Conservation (phyloP, 2,888 invertebrate species). For the Caenorhabditis sp. region DNA sequence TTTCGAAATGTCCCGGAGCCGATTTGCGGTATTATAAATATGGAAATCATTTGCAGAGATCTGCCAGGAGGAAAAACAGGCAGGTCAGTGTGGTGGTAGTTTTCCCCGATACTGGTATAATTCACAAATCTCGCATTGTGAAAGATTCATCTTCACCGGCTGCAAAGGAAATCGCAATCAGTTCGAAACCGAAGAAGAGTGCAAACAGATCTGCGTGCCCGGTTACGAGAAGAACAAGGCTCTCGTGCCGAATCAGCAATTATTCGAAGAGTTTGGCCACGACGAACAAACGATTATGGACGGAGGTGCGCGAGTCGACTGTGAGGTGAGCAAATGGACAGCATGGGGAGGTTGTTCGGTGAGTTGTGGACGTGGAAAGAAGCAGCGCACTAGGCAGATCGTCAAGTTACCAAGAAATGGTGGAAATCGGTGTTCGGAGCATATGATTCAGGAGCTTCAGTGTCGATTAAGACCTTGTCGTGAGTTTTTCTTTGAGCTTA, state of each 20-base stretch:
- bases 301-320: slow-evolving; percentile 71
- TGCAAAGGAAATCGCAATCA: slow-evolving; percentile 77
- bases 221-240: slow-evolving; percentile 65
- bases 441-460: slow-evolving; percentile 65
- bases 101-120: slow-evolving; percentile 90
- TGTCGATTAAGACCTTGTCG: slow-evolving; percentile 69
- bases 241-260: slow-evolving; percentile 66
- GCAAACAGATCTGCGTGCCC: slow-evolving; percentile 71
- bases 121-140: slow-evolving; percentile 78
- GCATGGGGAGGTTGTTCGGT: slow-evolving; percentile 83
- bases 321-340: slow-evolving; percentile 81
- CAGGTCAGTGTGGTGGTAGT: slow-evolving; percentile 86
- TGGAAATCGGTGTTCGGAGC: slow-evolving; percentile 67
- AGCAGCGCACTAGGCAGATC: slow-evolving; percentile 61
- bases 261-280: slow-evolving; percentile 62
- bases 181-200: slow-evolving; percentile 72
- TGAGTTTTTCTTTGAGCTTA: slow-evolving; percentile 33
- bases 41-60: slow-evolving; percentile 81
- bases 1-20: no score
- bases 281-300: background rate
- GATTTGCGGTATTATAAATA: no score
- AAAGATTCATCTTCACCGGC: slow-evolving; percentile 85
- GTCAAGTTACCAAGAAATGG: slow-evolving; percentile 68
- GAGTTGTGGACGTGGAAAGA: slow-evolving; percentile 83
- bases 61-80: slow-evolving; percentile 82